phyloP scores from a whole-genome alignment of 2,113 vertebrate species.

The Climacteris rufus region DNA sequence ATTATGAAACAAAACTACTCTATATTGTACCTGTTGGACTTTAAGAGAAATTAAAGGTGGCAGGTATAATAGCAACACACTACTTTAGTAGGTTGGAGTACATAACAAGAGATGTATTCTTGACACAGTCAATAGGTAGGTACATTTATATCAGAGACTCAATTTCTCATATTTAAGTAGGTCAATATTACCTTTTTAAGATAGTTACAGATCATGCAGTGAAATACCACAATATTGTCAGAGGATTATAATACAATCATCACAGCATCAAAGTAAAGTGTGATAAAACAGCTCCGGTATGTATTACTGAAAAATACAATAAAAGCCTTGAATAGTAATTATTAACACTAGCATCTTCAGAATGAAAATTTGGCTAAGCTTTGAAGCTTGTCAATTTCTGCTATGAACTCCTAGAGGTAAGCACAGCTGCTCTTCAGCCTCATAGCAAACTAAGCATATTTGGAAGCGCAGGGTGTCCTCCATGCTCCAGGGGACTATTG shows the following conservation, averaged over 20 bases:
- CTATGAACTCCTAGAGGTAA: not conserved
- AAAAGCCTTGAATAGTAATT: not conserved
- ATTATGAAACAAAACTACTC: not conserved
- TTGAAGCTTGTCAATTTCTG: not conserved
- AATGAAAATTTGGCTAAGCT: not conserved
- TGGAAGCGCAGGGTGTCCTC: not conserved
- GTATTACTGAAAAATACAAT: not conserved
- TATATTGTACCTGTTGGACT: not conserved
- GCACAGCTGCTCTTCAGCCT: not conserved
- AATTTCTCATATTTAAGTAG: not conserved
- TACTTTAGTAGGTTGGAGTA: not conserved
- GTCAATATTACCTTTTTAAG: conserved; percentile 3
- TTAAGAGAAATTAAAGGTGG: not conserved
- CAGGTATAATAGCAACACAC: not conserved
- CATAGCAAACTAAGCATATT: not conserved
- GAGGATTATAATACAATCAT: not conserved
- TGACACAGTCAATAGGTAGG: not conserved
- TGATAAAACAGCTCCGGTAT: not conserved
- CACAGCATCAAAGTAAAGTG: not conserved
- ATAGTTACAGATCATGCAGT: not conserved
- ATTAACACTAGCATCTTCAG: not conserved
- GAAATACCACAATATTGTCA: not conserved
- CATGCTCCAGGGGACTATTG: not conserved
- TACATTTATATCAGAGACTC: not conserved
- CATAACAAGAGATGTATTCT: not conserved